Base-by-base conservation (phyloP, 2,113 vertebrate species). In the Salvelinus sp. region DNA sequence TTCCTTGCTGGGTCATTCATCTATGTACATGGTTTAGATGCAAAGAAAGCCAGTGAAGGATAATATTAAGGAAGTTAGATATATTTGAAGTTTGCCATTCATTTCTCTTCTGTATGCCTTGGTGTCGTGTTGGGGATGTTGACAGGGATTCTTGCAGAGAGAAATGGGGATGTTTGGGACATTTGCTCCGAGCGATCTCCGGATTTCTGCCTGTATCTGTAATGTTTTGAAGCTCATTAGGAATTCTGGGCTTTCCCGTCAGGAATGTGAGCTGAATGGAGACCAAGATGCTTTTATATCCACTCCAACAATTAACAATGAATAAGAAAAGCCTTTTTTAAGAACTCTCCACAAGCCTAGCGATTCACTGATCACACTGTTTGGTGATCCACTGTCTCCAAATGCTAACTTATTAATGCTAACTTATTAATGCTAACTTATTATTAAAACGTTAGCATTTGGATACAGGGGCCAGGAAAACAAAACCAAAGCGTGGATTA, bases 31-130 rank as follows among this genome's bases (percentile, higher is more conserved):
- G 88, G 87, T 91, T 89, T 92, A 90, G 91, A 92, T 88, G 90
- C 92, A 93, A 92, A 92, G 91, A 88, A 80, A 83, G 87, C 84
- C 89, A 91, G 88, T 92, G 88, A 94, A 93, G 90, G 90, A 92
- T 91, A 93, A 93, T 90, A 92, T 92, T 93, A 85, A 93, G 91
- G 92, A 93, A 90, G 91, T 91, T 90, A 90, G 91, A 89, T 91
- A 91, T 86, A 92, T 93, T 91, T 90, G 70, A 72, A 79, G 86
- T 86, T 89, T 90, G 70, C 82, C 91, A 90, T 86, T 71, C 83
- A 54, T 54, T 54, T 6, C 50, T 54, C 16, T 54, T 54, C 87
- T 84, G 69, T 63, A 44, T 78, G 80, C 16, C 82, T 87, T 69
- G 3, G 38, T 76, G 77, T 78, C 60, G 13, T 71, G 25, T 62